phyloP scores from a whole-genome alignment of 2,113 vertebrate species.

The Cathartes aura region DNA sequence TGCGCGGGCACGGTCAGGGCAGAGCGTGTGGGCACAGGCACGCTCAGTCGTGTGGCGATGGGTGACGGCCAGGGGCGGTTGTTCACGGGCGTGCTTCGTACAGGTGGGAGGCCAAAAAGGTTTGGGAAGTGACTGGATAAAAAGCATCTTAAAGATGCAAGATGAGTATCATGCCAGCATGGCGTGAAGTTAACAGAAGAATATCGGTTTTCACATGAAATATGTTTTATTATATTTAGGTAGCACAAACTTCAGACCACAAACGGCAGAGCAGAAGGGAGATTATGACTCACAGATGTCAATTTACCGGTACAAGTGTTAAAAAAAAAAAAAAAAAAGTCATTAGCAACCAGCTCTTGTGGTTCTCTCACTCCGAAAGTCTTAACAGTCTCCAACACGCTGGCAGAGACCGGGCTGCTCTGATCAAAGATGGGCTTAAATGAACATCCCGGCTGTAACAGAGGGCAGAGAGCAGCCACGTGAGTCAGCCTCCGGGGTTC shows the following conservation, averaged over 20 bases:
- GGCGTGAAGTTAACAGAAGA: constrained; percentile 20
- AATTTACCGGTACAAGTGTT: constrained; percentile 73
- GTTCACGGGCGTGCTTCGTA: neutral
- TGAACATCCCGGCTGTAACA: neutral
- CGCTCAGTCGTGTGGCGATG: fast-evolving
- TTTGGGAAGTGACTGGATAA: neutral
- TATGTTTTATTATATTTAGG: constrained; percentile 49
- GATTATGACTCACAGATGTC: constrained; percentile 78
- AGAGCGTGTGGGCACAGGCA: neutral
- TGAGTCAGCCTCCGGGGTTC: fast-evolving
- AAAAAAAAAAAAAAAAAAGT: constrained; percentile 11
- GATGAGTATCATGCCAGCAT: neutral
- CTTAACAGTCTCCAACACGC: neutral
- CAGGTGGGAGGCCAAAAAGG: neutral
- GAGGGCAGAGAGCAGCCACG: neutral
- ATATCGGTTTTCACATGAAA: constrained; percentile 49
- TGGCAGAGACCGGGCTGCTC: neutral
- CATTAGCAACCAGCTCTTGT: constrained; percentile 64
- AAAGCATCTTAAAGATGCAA: neutral
- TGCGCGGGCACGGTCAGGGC: neutral
- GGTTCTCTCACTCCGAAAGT: constrained; percentile 58
- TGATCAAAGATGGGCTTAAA: neutral
- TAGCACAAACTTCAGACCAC: constrained; percentile 73
- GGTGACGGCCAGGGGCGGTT: neutral
- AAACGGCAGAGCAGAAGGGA: constrained; percentile 71